A percentile compares a stretch with the other conserved stretches of the same genome.
Conservation (phyloP, 2,797 vertebrate genomes). For the Oreochromis grahami region DNA sequence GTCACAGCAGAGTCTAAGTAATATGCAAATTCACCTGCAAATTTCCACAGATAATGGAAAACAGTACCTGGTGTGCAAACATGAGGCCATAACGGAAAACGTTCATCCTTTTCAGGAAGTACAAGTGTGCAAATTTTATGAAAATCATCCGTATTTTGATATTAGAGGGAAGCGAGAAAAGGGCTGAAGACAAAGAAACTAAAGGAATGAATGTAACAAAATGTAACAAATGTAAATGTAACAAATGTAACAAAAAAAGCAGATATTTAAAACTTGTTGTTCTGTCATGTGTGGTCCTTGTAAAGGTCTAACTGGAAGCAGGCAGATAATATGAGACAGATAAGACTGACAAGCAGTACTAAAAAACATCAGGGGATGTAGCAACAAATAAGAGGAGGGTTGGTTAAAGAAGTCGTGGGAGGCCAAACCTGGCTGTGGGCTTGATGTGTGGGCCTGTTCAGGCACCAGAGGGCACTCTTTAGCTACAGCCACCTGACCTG, state of each 20-base stretch:
- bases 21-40: not conserved
- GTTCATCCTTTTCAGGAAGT: not conserved
- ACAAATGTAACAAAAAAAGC: not conserved
- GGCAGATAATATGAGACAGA: not conserved
- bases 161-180: not conserved
- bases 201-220: not conserved
- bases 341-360: not conserved
- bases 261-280: not conserved
- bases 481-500: not conserved
- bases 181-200: rapidly evolving
- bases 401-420: not conserved
- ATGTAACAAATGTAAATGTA: not conserved
- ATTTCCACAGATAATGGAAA: not conserved
- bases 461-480: slow-evolving; percentile 57
- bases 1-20: not conserved
- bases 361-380: not conserved
- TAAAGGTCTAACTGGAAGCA: not conserved
- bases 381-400: not conserved
- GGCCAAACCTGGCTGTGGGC: slow-evolving; percentile 79
- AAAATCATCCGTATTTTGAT: not conserved
- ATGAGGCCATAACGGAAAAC: not conserved
- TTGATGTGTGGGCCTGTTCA: not conserved
- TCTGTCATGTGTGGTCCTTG: not conserved
- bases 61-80: not conserved
- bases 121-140: not conserved